Base-by-base conservation (phyloP, 53 echinoderm and acorn worm species). In the Temnopleurus reevesii region DNA sequence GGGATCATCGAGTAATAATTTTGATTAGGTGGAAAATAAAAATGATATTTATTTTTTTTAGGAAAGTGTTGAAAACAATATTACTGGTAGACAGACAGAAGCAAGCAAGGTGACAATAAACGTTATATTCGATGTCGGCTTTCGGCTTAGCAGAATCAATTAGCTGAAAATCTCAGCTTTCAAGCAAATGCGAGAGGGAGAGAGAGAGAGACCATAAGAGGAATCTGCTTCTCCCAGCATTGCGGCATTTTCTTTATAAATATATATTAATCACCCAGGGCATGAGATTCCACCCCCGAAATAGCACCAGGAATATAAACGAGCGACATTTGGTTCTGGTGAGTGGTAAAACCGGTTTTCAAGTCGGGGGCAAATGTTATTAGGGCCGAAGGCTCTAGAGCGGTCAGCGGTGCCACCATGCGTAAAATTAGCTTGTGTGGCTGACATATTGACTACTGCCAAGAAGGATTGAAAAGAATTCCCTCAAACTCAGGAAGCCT, bases 401-500 rank as follows among this genome's bases (percentile, higher is more conserved):
- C 60, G 85, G 59, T 46, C 85, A 47, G 17, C 43, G 61, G 46
- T 85, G 59, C 60, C 51, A 66, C 88, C 71, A 49, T 87, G 66
- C 88, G 88, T 87, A 33, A 87, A 66, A 87, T 87, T 87, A 53
- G 88, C 88, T 87, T 66, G 88, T 87, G 88, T 66, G 29, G 65
- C 88, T 66, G 66, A 66, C 71, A 87, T 87, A 87, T 87, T 87
- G 88, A 71, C 88, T 87, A 71, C 88, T 45, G 86, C 61, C 49
- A 46, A 83, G 36, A 83, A 49, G 83, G 55, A 83, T 83, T 83
- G 83, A 83, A 83, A 53, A 85, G 45, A 59, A 60, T 60, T 41
- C 46, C 79, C 3, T 59, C 17, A 27, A 36, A 85, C 44, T 24
- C 58, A 85, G 86, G 61, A 60, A 85, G 61, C 86, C 24, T 85